A percentile compares a stretch with the other conserved stretches of the same genome.
phyloP scores from a whole-genome alignment of 2,113 vertebrate genomes.

The Dasypus novemcinctus region DNA sequence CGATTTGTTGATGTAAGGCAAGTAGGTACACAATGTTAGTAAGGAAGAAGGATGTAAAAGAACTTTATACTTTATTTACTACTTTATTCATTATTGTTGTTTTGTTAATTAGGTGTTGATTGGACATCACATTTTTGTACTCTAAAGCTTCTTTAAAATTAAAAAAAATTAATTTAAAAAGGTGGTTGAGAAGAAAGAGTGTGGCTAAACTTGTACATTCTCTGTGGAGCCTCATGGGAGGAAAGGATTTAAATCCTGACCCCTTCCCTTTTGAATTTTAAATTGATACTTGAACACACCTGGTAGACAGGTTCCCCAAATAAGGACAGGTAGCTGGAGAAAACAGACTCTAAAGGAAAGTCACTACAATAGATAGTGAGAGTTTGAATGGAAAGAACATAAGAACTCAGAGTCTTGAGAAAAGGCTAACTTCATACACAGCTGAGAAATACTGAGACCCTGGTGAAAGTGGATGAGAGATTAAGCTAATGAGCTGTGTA shows the following conservation, averaged over 20 bases:
- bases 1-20: no score
- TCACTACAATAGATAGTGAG: not conserved
- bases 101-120: not conserved
- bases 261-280: slow-evolving; percentile 4
- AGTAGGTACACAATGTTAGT: no score
- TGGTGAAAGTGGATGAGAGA: not conserved
- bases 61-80: not conserved
- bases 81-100: not conserved
- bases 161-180: slow-evolving; percentile 18
- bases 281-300: not conserved
- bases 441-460: not conserved
- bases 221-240: no score
- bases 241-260: not conserved
- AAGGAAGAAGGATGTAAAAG: not conserved
- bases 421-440: not conserved
- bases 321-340: not conserved
- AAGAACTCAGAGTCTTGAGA: not conserved
- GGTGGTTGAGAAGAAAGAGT: not conserved
- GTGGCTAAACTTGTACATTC: not conserved
- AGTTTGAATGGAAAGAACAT: not conserved
- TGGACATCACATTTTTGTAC: no score
- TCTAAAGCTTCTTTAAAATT: no score
- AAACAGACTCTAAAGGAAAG: not conserved
- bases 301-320: not conserved
- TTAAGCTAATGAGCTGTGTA: no score